Evolutionary conservation across 2,888 invertebrate species (phyloP).

Genomic region (Microchrysa polita): DNA sequence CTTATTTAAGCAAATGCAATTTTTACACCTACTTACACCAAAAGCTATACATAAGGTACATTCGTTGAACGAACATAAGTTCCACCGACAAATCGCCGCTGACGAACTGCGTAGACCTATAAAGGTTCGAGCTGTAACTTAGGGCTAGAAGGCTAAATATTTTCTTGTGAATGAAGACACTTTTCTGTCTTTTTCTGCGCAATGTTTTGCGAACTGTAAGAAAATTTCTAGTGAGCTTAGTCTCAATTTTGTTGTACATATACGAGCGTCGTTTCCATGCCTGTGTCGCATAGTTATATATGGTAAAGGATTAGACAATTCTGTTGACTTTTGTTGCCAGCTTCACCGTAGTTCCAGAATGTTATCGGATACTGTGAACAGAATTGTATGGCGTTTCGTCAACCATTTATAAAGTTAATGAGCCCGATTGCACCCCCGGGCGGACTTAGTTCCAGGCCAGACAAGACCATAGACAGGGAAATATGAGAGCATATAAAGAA

Average conservation of each 20-base stretch:
- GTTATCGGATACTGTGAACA: not conserved
- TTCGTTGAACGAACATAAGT: not conserved
- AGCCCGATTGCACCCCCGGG: not conserved
- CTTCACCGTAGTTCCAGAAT: constrained; percentile 24
- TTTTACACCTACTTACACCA: constrained; percentile 38
- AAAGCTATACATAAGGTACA: too few species aligned
- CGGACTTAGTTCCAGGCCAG: too few species aligned
- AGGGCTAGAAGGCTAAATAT: constrained; percentile 11
- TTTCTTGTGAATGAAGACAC: constrained; percentile 9
- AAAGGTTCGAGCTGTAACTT: constrained; percentile 34
- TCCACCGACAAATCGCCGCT: constrained; percentile 34
- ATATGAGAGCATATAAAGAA: too few species aligned
- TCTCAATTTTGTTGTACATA: constrained; percentile 30
- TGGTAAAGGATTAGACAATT: not conserved
- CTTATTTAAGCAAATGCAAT: constrained; percentile 40
- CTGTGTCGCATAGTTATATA: too few species aligned
- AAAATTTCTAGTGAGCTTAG: constrained; percentile 22
- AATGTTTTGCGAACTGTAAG: constrained; percentile 26
- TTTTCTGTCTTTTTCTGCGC: not conserved
- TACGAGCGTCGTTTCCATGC: too few species aligned
- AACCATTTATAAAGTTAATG: constrained; percentile 32
- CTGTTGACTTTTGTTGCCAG: not conserved
- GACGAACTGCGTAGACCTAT: constrained; percentile 5
- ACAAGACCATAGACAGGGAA: too few species aligned
- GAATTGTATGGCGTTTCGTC: constrained; percentile 11